These are phyloP conservation scores for Aleiodes leptofemur DNA, from an alignment of 2,888 invertebrate genomes.

Conservation along the genomic window DNA sequence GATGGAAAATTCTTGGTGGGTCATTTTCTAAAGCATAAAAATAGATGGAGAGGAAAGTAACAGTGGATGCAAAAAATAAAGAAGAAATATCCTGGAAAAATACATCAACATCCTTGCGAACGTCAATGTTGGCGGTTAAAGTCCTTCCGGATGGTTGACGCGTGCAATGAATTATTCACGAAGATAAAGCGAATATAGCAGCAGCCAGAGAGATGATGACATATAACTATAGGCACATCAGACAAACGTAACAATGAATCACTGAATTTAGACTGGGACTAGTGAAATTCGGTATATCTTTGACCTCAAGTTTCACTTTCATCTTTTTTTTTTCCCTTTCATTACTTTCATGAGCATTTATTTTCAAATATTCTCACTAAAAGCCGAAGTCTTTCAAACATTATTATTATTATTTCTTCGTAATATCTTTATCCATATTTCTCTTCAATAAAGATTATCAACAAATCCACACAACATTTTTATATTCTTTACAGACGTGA, in stretches of 20 bases:
- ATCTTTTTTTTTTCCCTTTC: background rate
- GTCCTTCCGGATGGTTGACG: conserved; percentile 46
- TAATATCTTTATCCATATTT: background rate
- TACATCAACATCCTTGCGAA: conserved; percentile 23
- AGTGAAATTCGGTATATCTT: background rate
- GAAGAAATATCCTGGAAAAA: conserved; percentile 39
- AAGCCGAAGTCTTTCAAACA: background rate
- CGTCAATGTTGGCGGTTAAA: conserved; percentile 37
- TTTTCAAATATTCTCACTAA: background rate
- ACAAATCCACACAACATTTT: background rate
- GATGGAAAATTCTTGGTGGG: conserved; percentile 3
- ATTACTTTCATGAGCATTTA: background rate
- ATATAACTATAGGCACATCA: background rate
- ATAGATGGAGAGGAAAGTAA: conserved; percentile 9
- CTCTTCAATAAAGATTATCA: no score
- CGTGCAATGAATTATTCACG: conserved; percentile 55
- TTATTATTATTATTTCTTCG: background rate
- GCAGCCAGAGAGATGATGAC: conserved; percentile 8
- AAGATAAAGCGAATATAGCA: conserved; percentile 26
- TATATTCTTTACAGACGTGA: background rate
- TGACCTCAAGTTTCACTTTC: background rate
- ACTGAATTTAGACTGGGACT: background rate
- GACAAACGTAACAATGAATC: conserved; percentile 16
- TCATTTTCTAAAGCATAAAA: conserved; percentile 11
- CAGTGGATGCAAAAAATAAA: background rate